A percentile compares a stretch with the other conserved stretches of the same genome.
phyloP scores from a whole-genome alignment of 2,113 vertebrate species.

The Sinocyclocheilus maitianheensis region DNA sequence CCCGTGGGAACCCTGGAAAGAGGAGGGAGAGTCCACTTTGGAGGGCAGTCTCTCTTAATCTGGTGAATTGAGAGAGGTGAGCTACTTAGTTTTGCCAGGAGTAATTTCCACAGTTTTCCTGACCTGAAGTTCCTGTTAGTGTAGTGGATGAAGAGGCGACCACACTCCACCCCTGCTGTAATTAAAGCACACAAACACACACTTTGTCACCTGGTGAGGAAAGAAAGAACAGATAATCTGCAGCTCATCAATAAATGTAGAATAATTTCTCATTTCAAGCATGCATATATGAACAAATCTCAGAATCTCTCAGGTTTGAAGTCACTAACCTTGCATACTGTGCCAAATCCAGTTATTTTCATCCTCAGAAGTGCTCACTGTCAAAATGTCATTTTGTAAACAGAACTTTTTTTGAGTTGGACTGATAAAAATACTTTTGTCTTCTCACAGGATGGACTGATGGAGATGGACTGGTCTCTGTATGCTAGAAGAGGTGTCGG shows the following conservation, averaged over 20 bases:
- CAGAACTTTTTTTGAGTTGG: background rate
- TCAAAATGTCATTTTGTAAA: background rate
- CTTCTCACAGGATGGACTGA: background rate
- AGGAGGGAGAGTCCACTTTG: background rate
- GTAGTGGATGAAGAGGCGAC: background rate
- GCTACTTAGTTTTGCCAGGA: background rate
- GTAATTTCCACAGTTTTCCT: conserved; percentile 14
- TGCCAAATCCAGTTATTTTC: background rate
- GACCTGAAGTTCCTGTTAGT: background rate
- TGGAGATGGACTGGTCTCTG: background rate
- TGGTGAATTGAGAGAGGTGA: background rate
- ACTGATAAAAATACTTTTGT: background rate
- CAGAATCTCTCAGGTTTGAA: background rate
- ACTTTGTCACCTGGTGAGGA: background rate
- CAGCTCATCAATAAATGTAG: background rate
- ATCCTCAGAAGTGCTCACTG: background rate
- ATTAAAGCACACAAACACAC: conserved; percentile 18
- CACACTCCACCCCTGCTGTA: background rate
- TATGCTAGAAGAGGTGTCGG: background rate
- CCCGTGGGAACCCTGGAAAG: background rate
- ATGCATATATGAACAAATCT: background rate
- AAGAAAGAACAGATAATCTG: background rate
- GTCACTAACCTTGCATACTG: background rate
- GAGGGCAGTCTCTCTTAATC: background rate
- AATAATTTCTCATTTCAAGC: background rate